phyloP scores from a whole-genome alignment of 30 jellyfish, hydroid and myxozoan genomes.

The Phacellophora camtschatica region DNA sequence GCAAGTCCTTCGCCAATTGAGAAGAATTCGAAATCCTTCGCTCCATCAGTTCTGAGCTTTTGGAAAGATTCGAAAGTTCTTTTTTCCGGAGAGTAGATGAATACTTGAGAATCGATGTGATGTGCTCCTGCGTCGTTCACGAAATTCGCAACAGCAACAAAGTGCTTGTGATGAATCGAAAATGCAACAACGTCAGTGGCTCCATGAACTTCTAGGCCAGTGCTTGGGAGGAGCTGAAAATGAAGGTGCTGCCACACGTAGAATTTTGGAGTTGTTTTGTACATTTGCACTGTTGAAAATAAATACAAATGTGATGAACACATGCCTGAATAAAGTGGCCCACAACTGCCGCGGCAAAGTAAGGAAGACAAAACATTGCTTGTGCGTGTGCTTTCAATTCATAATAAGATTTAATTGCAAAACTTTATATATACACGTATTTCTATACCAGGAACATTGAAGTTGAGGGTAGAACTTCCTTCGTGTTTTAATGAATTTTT shows the following conservation, averaged over 20 bases:
- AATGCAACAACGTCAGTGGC: conserved; percentile 84
- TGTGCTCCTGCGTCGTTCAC: conserved; percentile 46
- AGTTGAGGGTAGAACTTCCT: no score
- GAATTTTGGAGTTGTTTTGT: conserved; percentile 60
- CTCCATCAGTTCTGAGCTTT: conserved; percentile 82
- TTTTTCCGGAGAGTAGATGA: conserved; percentile 43
- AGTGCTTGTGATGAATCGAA: conserved; percentile 58
- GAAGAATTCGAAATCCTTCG: conserved; percentile 89
- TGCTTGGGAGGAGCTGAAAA: conserved; percentile 62
- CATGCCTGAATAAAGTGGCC: no score
- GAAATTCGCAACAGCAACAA: conserved; percentile 85
- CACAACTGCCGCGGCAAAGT: no score
- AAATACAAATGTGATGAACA: no score
- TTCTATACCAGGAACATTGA: no score
- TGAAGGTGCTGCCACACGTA: conserved; percentile 69
- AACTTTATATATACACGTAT: no score
- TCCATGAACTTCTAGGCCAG: conserved; percentile 59
- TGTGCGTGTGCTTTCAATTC: no score
- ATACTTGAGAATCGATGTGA: conserved; percentile 86
- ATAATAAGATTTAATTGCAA: no score
- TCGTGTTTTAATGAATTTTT: no score
- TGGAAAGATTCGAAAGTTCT: conserved; percentile 73
- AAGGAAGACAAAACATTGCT: no score
- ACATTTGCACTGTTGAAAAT: conserved; percentile 39
- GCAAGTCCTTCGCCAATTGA: conserved; percentile 88